A percentile compares a stretch with the other conserved stretches of the same genome.
Evolutionary conservation across 2,797 vertebrate genomes (phyloP).

Genomic region (Myripristis jacobus): DNA sequence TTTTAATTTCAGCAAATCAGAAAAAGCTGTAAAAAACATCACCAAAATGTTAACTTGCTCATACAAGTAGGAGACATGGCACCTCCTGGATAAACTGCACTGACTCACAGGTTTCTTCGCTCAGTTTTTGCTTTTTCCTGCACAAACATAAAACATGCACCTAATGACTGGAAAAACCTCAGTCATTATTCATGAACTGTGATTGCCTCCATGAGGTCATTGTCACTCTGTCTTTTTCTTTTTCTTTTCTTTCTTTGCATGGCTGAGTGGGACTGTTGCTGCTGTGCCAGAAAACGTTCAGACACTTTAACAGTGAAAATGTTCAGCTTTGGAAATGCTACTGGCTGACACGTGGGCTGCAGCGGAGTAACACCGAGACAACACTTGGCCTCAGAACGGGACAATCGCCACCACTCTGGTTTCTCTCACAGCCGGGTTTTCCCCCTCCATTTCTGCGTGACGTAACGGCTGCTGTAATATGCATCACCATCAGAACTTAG

Average conservation of each 20-base stretch:
- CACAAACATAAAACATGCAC: constrained; percentile 8
- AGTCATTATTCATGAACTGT: constrained; percentile 19
- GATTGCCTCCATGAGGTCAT: constrained; percentile 3
- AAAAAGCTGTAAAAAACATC: no score
- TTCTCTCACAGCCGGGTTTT: constrained; percentile 24
- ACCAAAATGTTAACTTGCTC: neutral
- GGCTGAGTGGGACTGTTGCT: neutral
- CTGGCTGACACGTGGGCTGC: constrained; percentile 10
- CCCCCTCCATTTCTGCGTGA: constrained; percentile 19
- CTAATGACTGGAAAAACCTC: constrained; percentile 6
- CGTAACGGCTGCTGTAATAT: constrained; percentile 19
- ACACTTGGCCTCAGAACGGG: neutral
- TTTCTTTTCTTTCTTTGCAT: neutral
- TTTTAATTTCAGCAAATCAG: no score
- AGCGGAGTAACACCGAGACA: neutral
- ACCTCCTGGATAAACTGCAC: no score
- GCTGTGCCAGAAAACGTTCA: neutral
- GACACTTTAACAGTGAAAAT: neutral
- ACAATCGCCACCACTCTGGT: constrained; percentile 23
- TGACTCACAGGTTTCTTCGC: neutral
- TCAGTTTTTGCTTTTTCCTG: constrained; percentile 6
- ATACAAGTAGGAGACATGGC: no score
- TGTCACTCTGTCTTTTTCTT: neutral
- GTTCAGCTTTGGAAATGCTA: constrained; percentile 17
- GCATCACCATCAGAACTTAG: constrained; percentile 14